phyloP scores from a whole-genome alignment of 2,113 vertebrate genomes.

The Seriola aureovittata region DNA sequence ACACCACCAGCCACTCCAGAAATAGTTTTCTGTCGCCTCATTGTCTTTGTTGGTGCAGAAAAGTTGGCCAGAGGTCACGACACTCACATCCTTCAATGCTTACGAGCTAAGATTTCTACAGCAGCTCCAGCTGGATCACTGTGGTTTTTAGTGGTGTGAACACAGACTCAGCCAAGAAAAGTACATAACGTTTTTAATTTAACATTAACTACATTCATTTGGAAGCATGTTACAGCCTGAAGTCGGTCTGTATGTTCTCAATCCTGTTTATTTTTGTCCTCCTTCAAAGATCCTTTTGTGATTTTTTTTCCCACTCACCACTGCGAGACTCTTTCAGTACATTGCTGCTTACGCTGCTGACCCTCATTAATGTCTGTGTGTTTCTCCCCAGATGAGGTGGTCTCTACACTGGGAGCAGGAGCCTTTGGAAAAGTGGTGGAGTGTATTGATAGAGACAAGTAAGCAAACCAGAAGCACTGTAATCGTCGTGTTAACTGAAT shows the following conservation, averaged over 20 bases:
- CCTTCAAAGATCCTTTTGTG: too few relatives aligned
- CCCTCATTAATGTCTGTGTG: slow-evolving; percentile 7
- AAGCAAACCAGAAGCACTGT: slow-evolving; percentile 49
- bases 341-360: background rate
- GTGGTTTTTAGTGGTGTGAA: background rate
- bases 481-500: background rate
- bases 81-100: too few relatives aligned
- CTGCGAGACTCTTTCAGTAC: background rate
- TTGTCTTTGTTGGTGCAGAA: too few relatives aligned
- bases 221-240: background rate
- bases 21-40: too few relatives aligned
- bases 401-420: slow-evolving; percentile 90
- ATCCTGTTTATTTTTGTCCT: too few relatives aligned
- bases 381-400: slow-evolving; percentile 89
- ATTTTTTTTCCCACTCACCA: too few relatives aligned
- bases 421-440: slow-evolving; percentile 95
- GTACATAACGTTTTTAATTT: too few relatives aligned
- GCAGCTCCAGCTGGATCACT: background rate
- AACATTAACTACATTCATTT: background rate
- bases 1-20: too few relatives aligned
- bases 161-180: background rate
- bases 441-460: slow-evolving; percentile 89
- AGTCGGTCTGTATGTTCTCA: too few relatives aligned
- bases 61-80: too few relatives aligned
- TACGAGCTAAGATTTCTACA: background rate